phyloP scores from a whole-genome alignment of 1,140 invertebrate species.

The Calliphora vicina region DNA sequence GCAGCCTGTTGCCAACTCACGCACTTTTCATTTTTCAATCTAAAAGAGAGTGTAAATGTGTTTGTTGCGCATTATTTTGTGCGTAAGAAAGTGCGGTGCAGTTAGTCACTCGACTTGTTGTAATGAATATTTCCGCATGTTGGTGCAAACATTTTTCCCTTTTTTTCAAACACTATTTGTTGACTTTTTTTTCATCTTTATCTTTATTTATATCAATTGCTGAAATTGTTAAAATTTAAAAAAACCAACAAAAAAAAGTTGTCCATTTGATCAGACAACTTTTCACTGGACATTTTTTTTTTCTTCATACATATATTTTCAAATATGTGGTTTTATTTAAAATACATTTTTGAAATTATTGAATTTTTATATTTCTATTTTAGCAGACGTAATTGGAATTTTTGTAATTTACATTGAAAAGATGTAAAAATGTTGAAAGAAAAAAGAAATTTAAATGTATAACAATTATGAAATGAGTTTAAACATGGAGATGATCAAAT shows the following conservation, averaged over 20 bases:
- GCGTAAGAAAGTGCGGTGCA: neutral
- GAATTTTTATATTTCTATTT: neutral
- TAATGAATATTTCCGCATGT: conserved; percentile 18
- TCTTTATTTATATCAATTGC: neutral
- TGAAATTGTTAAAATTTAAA: conserved; percentile 3
- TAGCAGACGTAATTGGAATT: neutral
- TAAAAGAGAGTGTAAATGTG: neutral
- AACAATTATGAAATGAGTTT: no score
- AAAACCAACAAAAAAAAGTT: no score
- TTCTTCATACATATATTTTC: conserved; percentile 14
- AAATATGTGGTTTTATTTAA: conserved; percentile 23
- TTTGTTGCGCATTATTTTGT: neutral
- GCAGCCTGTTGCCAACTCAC: neutral
- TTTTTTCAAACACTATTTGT: neutral
- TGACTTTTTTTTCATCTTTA: neutral
- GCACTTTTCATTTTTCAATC: conserved; percentile 4
- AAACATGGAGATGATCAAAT: no score
- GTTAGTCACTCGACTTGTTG: neutral
- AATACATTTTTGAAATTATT: neutral
- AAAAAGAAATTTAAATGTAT: no score
- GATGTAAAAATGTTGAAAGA: neutral
- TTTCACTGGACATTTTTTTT: neutral
- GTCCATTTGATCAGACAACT: neutral
- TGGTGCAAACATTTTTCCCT: conserved; percentile 27
- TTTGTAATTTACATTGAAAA: neutral